Conservation (phyloP, 2,113 vertebrate species). For the Amia ocellicauda region DNA sequence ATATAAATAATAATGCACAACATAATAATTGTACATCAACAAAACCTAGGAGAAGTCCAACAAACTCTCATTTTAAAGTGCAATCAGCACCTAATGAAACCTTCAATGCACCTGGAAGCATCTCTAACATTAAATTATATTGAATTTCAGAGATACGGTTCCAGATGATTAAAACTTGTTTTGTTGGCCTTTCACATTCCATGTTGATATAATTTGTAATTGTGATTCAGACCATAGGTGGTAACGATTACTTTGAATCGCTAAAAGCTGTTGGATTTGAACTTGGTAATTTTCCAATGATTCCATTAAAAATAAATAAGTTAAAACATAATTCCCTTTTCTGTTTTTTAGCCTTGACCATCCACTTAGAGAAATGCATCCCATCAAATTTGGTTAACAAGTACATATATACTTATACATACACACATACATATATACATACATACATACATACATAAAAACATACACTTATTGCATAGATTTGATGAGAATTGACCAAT, state of each 20-base stretch:
- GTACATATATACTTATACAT: neutral
- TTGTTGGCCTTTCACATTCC: neutral
- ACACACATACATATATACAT: neutral
- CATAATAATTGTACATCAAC: too few relatives aligned
- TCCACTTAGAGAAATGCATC: neutral
- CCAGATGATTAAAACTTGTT: neutral
- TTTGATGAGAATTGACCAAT: neutral
- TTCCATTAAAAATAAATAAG: slow-evolving; percentile 29
- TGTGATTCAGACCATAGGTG: slow-evolving; percentile 24
- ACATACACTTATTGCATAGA: neutral
- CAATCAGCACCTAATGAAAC: too few relatives aligned
- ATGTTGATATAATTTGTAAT: slow-evolving; percentile 27
- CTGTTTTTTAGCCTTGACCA: slow-evolving; percentile 9
- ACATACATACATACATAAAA: neutral
- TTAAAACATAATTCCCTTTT: neutral
- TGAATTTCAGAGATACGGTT: slow-evolving; percentile 11
- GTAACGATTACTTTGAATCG: slow-evolving; percentile 27
- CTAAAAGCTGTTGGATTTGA: slow-evolving; percentile 33
- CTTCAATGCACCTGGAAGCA: too few relatives aligned
- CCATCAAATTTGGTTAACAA: slow-evolving; percentile 2
- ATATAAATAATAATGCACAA: too few relatives aligned
- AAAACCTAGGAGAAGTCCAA: too few relatives aligned
- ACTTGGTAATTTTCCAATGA: slow-evolving; percentile 37
- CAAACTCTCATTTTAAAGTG: too few relatives aligned
- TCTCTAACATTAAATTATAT: too few relatives aligned